Percentiles rank a stretch among this genome's conserved stretches.
Evolutionary conservation across 2,113 vertebrate species (phyloP).

Genomic region (Pteropus alecto): DNA sequence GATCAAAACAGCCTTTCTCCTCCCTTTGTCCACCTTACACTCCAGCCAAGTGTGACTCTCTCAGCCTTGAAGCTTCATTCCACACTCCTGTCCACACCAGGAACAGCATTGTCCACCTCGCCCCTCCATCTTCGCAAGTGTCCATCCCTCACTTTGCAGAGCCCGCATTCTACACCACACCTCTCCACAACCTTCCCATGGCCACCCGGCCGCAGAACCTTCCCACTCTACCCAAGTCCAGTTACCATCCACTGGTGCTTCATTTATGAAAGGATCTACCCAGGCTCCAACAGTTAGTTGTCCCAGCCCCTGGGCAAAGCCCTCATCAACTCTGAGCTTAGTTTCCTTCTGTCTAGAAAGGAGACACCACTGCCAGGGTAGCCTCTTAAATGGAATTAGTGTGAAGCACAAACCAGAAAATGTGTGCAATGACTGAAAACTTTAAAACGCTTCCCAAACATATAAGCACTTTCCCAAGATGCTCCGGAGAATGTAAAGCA

Average conservation of each 20-base stretch:
- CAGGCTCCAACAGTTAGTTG: background rate
- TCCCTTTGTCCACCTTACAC: background rate
- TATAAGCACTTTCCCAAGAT: background rate
- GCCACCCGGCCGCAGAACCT: background rate
- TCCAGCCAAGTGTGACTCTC: background rate
- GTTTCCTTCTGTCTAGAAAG: background rate
- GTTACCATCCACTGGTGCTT: accelerated
- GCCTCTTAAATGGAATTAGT: background rate
- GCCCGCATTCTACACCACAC: accelerated
- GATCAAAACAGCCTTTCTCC: background rate
- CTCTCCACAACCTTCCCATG: background rate
- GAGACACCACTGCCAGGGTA: background rate
- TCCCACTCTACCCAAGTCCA: accelerated
- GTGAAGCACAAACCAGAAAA: background rate
- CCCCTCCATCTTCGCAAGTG: accelerated
- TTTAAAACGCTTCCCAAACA: background rate
- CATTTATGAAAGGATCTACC: accelerated
- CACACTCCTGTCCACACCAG: background rate
- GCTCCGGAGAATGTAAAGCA: background rate
- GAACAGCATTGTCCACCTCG: accelerated
- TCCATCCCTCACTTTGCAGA: background rate
- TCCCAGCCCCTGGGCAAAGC: background rate
- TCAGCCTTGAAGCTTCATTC: background rate
- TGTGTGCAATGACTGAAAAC: background rate
- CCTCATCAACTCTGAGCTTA: background rate